phyloP scores from a whole-genome alignment of 2,888 invertebrate species.

The Drosophila mulleri region DNA sequence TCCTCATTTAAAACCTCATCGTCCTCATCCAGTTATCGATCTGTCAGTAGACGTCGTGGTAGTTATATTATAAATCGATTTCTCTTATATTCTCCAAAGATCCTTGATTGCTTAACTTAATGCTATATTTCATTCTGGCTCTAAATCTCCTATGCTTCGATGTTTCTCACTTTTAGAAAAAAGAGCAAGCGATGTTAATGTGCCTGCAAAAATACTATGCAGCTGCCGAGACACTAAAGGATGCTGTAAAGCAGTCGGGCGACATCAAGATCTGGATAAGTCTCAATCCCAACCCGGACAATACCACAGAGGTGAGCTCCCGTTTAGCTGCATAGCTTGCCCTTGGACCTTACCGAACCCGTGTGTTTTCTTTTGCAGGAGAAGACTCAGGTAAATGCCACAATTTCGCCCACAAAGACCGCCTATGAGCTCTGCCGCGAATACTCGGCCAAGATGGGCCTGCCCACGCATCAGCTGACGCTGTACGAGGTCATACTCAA shows the following conservation, averaged over 20 bases:
- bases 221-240: constrained; percentile 87
- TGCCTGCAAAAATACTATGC: constrained; percentile 90
- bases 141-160: no score
- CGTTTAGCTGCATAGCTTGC: constrained; percentile 44
- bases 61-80: not conserved
- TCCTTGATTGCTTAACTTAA: no score
- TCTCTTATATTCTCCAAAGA: not conserved
- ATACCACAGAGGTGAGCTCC: constrained; percentile 87
- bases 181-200: constrained; percentile 90
- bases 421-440: constrained; percentile 91
- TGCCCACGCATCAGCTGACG: constrained; percentile 89
- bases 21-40: not conserved
- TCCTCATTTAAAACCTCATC: not conserved
- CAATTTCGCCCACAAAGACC: constrained; percentile 91
- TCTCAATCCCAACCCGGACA: constrained; percentile 87
- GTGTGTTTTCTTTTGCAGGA: constrained; percentile 69
- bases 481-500: constrained; percentile 93
- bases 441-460: constrained; percentile 88
- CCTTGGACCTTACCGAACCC: not conserved
- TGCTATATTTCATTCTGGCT: no score
- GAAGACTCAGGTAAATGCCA: constrained; percentile 84
- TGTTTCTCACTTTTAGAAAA: constrained; percentile 68
- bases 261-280: constrained; percentile 92
- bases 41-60: not conserved
- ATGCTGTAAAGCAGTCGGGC: constrained; percentile 89